Evolutionary conservation across 1,140 invertebrate species (phyloP).

Genomic region (Cepaea nemoralis): DNA sequence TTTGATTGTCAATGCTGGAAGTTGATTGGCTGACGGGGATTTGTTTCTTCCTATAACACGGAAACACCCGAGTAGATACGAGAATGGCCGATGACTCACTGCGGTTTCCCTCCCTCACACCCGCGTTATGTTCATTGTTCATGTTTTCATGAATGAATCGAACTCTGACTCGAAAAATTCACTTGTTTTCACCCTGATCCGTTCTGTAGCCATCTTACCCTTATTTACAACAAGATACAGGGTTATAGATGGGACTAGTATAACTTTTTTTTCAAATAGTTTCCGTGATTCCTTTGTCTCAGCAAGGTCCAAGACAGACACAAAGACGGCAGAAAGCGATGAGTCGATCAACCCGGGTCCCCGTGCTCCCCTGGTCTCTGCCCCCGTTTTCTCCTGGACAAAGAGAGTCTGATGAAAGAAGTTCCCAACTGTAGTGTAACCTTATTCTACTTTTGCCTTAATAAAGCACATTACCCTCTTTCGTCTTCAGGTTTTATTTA

Average conservation of each 20-base stretch:
- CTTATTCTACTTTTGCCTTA: not conserved
- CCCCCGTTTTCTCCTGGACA: slow-evolving; percentile 43
- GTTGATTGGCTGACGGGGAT: slow-evolving; percentile 59
- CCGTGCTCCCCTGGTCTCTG: slow-evolving; percentile 23
- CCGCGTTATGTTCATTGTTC: slow-evolving; percentile 37
- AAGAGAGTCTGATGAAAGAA: slow-evolving; percentile 37
- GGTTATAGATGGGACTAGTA: not conserved
- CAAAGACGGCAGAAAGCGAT: slow-evolving; percentile 40
- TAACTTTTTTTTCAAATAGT: not conserved
- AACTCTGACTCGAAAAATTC: not conserved
- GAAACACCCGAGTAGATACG: slow-evolving; percentile 55
- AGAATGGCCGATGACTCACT: slow-evolving; percentile 57
- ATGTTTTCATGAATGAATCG: slow-evolving; percentile 40
- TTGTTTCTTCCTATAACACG: slow-evolving; percentile 50
- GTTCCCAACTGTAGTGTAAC: not conserved
- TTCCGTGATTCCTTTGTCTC: slow-evolving; percentile 24
- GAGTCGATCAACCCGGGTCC: slow-evolving; percentile 43
- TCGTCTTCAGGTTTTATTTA: not conserved
- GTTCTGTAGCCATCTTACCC: not conserved
- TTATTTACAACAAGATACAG: not conserved
- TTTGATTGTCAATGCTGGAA: slow-evolving; percentile 44
- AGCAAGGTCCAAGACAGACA: slow-evolving; percentile 34
- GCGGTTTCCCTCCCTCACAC: not conserved
- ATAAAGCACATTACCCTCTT: not conserved
- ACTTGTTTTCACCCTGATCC: slow-evolving; percentile 6